Evolutionary conservation across 2,888 invertebrate species (phyloP), one percentile per base, ranked within the genome.

Genomic region (Punctoribates punctum): DNA sequence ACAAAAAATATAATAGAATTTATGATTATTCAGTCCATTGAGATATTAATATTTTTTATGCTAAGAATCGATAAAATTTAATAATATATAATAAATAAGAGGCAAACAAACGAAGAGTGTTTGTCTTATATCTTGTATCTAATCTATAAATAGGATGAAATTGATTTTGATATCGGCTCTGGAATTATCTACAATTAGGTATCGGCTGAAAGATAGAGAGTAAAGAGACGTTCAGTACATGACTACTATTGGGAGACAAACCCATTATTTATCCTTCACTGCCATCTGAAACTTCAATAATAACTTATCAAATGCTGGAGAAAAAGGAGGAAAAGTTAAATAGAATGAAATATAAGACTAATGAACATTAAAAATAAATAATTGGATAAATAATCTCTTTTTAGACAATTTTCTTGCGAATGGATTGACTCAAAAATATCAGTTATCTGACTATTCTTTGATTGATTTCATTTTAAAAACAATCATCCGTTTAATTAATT

Each of bases 271-370:
- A 54, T 54, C 54, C 20, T 20, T 54, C 54, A 62, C 62, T 62
- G 62, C 15, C 62, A 62, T 62, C 25, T 62, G 62, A 62, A 62
- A 62, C 62, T 54, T 54, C 54, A 20, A 54, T 17, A 54, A 54
- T 54, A 17, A 54, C n/a, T 54, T 54, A 54, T 54, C 62, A 62
- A 29, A 27, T 29, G 25, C 15, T 9, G 17, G 25, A 27, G 62
- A 62, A 62, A 25, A 27, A 29, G 25, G 25, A 23, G 23, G 25
- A 27, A 62, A 62, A 54, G 20, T 8, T 54, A n/a, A 54, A 54
- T 54, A 8, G n/a, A 54, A 54, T 54, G 54, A 54, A 54, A 54
- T 54, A 54, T 54, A 54, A 54, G 54, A 54, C 54, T 54, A 54
- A 54, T 54, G 54, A 54, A 27, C 17, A 23, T 62, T 11, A 29